A percentile compares a stretch with the other conserved stretches of the same genome.
Conservation (phyloP, 35 echinoderm and acorn worm genomes). For the Apostichopus parvimensis region DNA sequence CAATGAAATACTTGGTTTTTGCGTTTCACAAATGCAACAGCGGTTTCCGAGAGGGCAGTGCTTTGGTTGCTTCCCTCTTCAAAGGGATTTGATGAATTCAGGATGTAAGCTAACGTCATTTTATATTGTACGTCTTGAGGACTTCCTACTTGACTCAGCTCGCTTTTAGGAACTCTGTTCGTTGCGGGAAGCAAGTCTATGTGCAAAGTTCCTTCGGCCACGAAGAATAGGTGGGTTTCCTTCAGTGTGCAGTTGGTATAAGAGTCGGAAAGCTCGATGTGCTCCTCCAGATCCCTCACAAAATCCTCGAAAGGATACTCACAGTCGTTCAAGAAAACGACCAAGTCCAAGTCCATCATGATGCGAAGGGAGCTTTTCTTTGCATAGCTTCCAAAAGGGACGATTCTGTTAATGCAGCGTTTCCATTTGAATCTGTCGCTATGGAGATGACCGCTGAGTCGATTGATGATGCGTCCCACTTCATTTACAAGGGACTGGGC, state of each 20-base stretch:
- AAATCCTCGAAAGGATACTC: conserved; percentile 25
- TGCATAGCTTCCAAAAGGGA: neutral
- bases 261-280: neutral
- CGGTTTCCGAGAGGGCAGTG: conserved; percentile 38
- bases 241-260: neutral
- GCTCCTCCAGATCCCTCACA: neutral
- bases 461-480: conserved; percentile 11
- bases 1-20: conserved; percentile 17
- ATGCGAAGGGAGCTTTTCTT: conserved; percentile 40
- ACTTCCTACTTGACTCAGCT: neutral
- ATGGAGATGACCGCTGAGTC: neutral
- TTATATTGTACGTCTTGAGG: neutral
- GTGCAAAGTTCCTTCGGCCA: conserved; percentile 7
- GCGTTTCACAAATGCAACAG: conserved; percentile 25
- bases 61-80: conserved; percentile 14
- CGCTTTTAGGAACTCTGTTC: neutral
- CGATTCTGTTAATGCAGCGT: conserved; percentile 7
- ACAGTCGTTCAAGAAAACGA: conserved; percentile 41
- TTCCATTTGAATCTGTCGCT: neutral
- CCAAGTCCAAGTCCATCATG: conserved; percentile 47
- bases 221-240: neutral
- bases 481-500: neutral
- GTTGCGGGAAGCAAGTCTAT: conserved; percentile 34
- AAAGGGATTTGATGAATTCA: conserved; percentile 1
- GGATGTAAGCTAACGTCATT: neutral